Evolutionary conservation across 37 sponge, comb jelly and placozoan genomes (phyloP).

Genomic region (Bolinopsis microptera): DNA sequence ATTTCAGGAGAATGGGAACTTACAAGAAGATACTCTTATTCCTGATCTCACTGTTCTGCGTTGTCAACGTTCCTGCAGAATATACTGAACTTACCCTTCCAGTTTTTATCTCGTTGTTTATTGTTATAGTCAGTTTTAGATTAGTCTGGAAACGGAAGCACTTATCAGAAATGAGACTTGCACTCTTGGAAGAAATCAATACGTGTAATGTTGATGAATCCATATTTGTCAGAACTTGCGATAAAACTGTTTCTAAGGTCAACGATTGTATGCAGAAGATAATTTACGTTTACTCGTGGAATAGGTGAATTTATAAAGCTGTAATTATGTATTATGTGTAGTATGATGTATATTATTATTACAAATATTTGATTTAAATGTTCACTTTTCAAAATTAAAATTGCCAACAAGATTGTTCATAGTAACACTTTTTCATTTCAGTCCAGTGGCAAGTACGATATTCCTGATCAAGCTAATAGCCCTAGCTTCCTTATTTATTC

Average conservation of each 20-base stretch:
- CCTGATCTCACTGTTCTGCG: neutral
- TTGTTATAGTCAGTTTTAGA: constrained; percentile 13
- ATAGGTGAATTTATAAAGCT: neutral
- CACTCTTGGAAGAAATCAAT: constrained; percentile 52
- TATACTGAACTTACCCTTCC: constrained; percentile 38
- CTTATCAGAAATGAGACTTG: neutral
- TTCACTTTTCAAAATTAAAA: neutral
- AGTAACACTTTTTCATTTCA: neutral
- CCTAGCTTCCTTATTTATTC: constrained; percentile 11
- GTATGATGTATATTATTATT: neutral
- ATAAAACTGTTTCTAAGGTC: constrained; percentile 41
- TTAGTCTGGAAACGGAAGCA: constrained; percentile 15
- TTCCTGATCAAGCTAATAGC: constrained; percentile 40
- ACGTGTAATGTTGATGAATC: constrained; percentile 59
- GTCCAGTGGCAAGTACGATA: constrained; percentile 22
- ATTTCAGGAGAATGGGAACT: constrained; percentile 22
- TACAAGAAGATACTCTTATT: neutral
- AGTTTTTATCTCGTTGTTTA: neutral
- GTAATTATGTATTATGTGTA: neutral
- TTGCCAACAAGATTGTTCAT: neutral
- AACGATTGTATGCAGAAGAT: constrained; percentile 59
- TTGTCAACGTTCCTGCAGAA: constrained; percentile 29
- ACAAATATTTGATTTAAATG: no score
- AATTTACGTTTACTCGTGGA: constrained; percentile 54
- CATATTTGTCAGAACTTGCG: constrained; percentile 35